phyloP scores from a whole-genome alignment of 2,797 vertebrate species.

The Nannoperca australis region DNA sequence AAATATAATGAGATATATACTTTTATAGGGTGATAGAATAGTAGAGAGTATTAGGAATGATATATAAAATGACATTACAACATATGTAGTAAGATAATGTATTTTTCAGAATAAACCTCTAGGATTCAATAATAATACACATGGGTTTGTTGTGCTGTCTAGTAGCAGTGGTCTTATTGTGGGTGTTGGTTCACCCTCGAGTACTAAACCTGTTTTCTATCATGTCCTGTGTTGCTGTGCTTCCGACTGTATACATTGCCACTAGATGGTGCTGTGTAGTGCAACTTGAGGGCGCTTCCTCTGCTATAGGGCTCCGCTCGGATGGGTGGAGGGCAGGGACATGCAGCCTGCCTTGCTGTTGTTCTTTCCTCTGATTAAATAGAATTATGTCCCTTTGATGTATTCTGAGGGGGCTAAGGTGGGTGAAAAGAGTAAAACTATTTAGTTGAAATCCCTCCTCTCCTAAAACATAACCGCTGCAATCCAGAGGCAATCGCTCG shows the following conservation, averaged over 20 bases:
- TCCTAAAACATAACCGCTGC: slow-evolving; percentile 61
- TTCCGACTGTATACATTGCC: slow-evolving; percentile 31
- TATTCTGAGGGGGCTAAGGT: slow-evolving; percentile 73
- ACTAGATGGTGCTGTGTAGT: slow-evolving; percentile 85
- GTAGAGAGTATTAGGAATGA: neutral
- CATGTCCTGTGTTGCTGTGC: slow-evolving; percentile 1
- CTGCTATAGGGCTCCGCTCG: slow-evolving; percentile 9
- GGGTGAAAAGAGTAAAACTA: slow-evolving; percentile 62
- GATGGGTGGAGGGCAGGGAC: slow-evolving; percentile 34
- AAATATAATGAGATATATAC: neutral
- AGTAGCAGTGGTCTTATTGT: neutral
- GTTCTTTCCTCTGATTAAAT: slow-evolving; percentile 73
- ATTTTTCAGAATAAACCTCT: neutral
- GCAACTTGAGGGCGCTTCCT: slow-evolving; percentile 44
- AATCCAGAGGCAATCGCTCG: slow-evolving; percentile 66
- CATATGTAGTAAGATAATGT: neutral
- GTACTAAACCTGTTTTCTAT: neutral
- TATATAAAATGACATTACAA: neutral
- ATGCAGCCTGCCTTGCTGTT: slow-evolving; percentile 53
- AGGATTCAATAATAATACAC: neutral
- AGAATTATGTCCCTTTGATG: slow-evolving; percentile 74
- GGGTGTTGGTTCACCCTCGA: slow-evolving; percentile 8
- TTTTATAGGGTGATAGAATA: neutral
- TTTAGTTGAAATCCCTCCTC: slow-evolving; percentile 60
- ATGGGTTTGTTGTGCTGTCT: neutral